Conservation (phyloP, 1,140 invertebrate species). For the Drosophila nigrodunni region DNA sequence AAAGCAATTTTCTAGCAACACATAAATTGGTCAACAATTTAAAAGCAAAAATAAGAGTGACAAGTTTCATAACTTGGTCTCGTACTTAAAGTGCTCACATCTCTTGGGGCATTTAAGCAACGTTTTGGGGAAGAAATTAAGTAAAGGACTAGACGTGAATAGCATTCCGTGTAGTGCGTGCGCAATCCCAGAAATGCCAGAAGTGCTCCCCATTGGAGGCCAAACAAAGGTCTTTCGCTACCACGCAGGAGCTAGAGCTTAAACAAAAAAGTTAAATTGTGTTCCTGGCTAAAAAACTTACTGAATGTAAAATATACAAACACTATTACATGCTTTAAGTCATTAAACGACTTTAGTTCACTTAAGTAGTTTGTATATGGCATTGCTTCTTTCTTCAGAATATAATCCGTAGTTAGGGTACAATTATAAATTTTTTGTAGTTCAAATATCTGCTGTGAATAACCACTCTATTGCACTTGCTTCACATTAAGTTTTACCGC, state of each 20-base stretch:
- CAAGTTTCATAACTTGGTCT: neutral
- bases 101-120: neutral
- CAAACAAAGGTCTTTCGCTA: too few relatives aligned
- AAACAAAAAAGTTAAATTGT: too few relatives aligned
- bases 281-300: too few relatives aligned
- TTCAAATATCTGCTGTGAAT: slow-evolving; percentile 3
- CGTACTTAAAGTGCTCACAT: neutral
- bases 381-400: too few relatives aligned
- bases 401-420: too few relatives aligned
- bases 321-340: too few relatives aligned
- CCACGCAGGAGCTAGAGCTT: too few relatives aligned
- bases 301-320: too few relatives aligned
- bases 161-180: neutral
- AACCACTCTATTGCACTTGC: slow-evolving; percentile 17
- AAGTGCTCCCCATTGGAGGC: neutral
- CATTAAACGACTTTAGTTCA: too few relatives aligned
- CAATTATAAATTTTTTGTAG: neutral
- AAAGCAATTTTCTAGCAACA: slow-evolving; percentile 23
- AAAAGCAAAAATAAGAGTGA: neutral
- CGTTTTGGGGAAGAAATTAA: neutral
- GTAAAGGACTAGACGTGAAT: slow-evolving; percentile 2
- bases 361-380: too few relatives aligned
- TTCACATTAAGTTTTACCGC: slow-evolving; percentile 10
- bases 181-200: neutral
- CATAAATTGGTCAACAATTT: slow-evolving; percentile 11